Base-by-base conservation (phyloP, 2,113 vertebrate genomes). In the Hystrix brachyura region DNA sequence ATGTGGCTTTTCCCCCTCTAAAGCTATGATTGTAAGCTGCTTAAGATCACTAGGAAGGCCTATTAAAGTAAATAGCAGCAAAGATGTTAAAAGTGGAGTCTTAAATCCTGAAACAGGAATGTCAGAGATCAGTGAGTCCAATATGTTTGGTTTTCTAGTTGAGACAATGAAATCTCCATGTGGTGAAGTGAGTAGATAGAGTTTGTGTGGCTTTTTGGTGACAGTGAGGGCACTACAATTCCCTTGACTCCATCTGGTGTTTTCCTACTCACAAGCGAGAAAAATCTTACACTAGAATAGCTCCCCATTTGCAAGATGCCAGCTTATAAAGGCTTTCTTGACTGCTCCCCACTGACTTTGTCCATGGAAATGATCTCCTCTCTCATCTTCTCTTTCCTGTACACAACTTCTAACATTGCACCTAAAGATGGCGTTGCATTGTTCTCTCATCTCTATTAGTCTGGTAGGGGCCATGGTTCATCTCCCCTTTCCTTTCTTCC, bases 11-110 rank as follows among this genome's bases (percentile, higher is more conserved):
- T 11, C 18, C 57, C 23, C 62, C 5, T 53, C 43, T 51, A 80
- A 93, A 96, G 55, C n/a, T 7, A 48, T 65, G 53, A 76, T 71
- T 71, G 8, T 87, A 94, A 93, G 43, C 59, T 89, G 46, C 34
- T 94, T 87, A 51, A 79, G 69, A 67, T 93, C 72, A 64, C 51
- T 83, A n/a, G 13, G 46, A 18, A 94, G 18, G 4, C 46, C 43
- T 87, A 15, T 79, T 91, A 82, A 48, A 80, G 15, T 84, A 94
- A 87, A 88, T 64, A 93, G 57, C 25, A 62, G 53, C 67, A 91
- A 79, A 93, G n/a, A 67, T 94, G 87, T 84, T 55, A 88, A 67
- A 88, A n/a, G 25, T 60, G 11, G 72, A 92, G 7, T 51, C 71
- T 84, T 84, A 46, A 88, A 32, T 95, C 65, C 51, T 62, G 29